Evolutionary conservation across 2,888 invertebrate genomes (phyloP), one percentile per base, ranked within the genome.

Genomic region (Drosophila borborema): DNA sequence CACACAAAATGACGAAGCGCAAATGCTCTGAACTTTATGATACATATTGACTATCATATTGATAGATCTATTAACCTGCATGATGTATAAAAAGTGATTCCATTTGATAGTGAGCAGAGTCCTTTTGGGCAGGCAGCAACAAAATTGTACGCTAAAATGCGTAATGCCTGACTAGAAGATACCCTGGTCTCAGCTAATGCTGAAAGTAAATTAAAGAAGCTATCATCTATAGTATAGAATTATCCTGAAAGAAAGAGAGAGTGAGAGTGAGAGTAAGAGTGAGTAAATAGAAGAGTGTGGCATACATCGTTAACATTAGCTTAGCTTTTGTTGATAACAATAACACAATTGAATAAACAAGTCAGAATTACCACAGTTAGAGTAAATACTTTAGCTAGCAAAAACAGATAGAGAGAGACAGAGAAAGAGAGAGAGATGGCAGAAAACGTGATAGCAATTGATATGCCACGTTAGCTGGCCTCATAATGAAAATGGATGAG

Each of bases 401-500:
- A 4, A 8, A 14, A n/a, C 2, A 9, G 38, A 12, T 14, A 23
- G 23, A 54, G 23, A 23, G 54, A 14, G 7, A 38, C 14, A 38
- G 38, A 20, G 53, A n/a, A 28, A 12, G n/a, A 6, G 54, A 28
- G 55, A 28, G 28, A n/a, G 40, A 38, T 23, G 14, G 38, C 23
- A 2, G 23, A 54, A 9, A 54, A 54, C 53, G 36, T 53, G 53
- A 53, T 36, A 53, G 80, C 82, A 80, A 77, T 74, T 70, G 71
- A 80, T 82, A 70, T 77, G 66, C 18, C 45, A 12, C 4, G 56
- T 40, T 56, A 40, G 34, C 51, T 31, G 31, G 64, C 51, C 46
- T 23, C 54, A 38, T 73, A 79, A 77, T 80, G 72, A 64, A 75
- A 73, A 79, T 79, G 77, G 40, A 77, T 79, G 40, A 49, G 68